Conservation (phyloP, 2,113 vertebrate species). For the Vombatus ursinus region DNA sequence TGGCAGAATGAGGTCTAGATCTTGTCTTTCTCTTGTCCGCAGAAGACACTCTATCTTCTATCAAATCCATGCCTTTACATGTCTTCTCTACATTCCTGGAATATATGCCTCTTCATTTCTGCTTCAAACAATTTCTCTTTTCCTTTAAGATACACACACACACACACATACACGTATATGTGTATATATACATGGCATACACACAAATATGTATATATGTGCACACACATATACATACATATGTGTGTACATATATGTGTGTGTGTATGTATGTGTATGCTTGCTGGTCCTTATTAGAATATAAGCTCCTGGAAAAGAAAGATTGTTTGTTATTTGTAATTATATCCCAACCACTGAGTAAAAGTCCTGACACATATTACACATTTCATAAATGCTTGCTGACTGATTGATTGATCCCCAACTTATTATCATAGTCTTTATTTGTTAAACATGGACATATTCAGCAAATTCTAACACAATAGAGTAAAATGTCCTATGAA, state of each 20-base stretch:
- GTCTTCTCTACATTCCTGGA: not conserved
- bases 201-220: not conserved
- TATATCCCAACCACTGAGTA: not conserved
- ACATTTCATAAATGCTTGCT: not conserved
- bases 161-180: not conserved
- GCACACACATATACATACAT: rapidly evolving
- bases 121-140: not conserved
- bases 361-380: not conserved
- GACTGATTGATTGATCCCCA: not conserved
- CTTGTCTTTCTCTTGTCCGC: not conserved
- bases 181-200: not conserved
- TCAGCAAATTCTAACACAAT: not conserved
- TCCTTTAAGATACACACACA: no score
- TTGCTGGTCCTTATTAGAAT: not conserved
- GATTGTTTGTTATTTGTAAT: not conserved
- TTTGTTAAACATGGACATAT: not conserved
- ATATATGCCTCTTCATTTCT: not conserved
- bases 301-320: not conserved
- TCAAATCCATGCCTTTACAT: not conserved
- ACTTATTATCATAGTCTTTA: not conserved
- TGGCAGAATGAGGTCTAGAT: not conserved
- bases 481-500: not conserved
- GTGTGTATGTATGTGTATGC: no score
- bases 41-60: not conserved
- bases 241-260: rapidly evolving